Evolutionary conservation across 2,888 invertebrate species (phyloP).

Genomic region (Antheraea yamamai): DNA sequence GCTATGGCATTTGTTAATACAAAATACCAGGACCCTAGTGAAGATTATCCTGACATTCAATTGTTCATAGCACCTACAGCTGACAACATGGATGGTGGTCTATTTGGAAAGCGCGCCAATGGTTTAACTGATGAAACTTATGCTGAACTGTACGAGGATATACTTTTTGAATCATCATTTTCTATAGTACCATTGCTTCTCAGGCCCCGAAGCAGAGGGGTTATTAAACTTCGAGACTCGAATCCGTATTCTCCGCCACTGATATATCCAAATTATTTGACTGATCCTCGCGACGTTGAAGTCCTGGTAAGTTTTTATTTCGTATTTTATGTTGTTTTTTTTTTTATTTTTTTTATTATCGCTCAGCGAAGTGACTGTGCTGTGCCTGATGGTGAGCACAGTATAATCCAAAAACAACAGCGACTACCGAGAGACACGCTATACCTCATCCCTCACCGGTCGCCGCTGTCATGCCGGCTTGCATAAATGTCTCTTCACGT

Average conservation of each 20-base stretch:
- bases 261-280: constrained; percentile 94
- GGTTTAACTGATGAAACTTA: constrained; percentile 86
- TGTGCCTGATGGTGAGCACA: too few species aligned
- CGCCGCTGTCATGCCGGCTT: too few species aligned
- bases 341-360: too few species aligned
- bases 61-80: constrained; percentile 88
- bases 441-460: too few species aligned
- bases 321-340: too few species aligned
- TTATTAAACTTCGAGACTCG: constrained; percentile 84
- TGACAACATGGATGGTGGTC: constrained; percentile 89
- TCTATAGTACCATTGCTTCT: constrained; percentile 86
- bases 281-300: constrained; percentile 86
- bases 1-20: constrained; percentile 90
- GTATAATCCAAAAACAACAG: too few species aligned
- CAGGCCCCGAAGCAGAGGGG: constrained; percentile 88
- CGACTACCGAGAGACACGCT: too few species aligned
- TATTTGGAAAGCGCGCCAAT: constrained; percentile 86
- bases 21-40: constrained; percentile 84
- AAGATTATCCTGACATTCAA: constrained; percentile 91
- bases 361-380: too few species aligned
- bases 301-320: constrained; percentile 82
- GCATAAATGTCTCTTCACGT: too few species aligned
- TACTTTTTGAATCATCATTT: constrained; percentile 86
- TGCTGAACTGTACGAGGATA: constrained; percentile 86
- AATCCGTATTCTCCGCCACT: constrained; percentile 88